Evolutionary conservation across 2,888 invertebrate genomes (phyloP).

Genomic region (Scaptomyza tumidula): DNA sequence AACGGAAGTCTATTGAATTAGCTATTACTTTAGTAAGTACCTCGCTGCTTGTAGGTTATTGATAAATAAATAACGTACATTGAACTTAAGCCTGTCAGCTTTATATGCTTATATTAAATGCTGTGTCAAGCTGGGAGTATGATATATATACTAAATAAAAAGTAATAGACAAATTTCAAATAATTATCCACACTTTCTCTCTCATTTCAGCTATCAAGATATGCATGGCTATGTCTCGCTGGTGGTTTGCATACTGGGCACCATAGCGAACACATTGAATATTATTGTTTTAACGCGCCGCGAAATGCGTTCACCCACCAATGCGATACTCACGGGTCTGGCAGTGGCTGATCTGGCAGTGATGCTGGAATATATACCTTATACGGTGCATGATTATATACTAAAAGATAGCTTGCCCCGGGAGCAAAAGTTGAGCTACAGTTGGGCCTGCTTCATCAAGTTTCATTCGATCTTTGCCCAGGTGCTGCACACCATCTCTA

Average conservation of each 20-base stretch:
- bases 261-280: constrained; percentile 95
- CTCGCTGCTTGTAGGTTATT: background rate
- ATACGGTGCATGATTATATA: constrained; percentile 92
- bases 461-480: constrained; percentile 96
- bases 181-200: too few species aligned
- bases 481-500: constrained; percentile 95
- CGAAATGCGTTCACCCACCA: constrained; percentile 96
- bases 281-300: constrained; percentile 94
- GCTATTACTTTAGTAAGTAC: constrained; percentile 1
- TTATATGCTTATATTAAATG: too few species aligned
- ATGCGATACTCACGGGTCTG: constrained; percentile 94
- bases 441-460: constrained; percentile 93
- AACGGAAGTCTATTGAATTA: background rate
- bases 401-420: constrained; percentile 85
- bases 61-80: background rate
- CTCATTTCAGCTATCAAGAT: constrained; percentile 87
- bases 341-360: constrained; percentile 97
- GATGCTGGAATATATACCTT: constrained; percentile 97
- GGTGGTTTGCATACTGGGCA: constrained; percentile 94
- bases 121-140: too few species aligned
- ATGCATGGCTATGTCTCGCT: constrained; percentile 94
- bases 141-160: too few species aligned
- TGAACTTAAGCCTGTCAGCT: background rate
- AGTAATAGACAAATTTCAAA: too few species aligned
- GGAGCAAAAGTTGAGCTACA: constrained; percentile 87